These are phyloP conservation scores for Phataginus tricuspis DNA, from an alignment of 2,797 vertebrate species.

Conservation along the genomic window DNA sequence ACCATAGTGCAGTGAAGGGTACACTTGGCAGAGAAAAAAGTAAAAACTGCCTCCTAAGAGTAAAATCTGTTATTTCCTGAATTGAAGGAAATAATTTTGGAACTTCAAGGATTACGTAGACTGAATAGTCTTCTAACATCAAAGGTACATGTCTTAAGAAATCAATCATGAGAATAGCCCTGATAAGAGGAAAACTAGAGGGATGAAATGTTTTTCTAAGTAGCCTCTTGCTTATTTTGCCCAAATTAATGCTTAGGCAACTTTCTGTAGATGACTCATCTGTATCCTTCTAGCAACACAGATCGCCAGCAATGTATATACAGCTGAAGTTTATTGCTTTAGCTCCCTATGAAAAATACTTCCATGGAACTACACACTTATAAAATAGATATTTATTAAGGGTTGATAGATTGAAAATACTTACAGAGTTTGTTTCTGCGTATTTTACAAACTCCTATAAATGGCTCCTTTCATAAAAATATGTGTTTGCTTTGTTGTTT, in stretches of 20 bases:
- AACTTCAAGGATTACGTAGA: conserved; percentile 44
- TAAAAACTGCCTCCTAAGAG: background rate
- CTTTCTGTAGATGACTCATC: background rate
- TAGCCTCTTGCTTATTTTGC: background rate
- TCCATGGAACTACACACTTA: background rate
- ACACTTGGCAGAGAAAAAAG: background rate
- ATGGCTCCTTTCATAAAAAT: conserved; percentile 26
- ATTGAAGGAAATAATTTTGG: conserved; percentile 20
- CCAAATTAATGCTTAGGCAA: background rate
- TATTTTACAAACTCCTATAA: background rate
- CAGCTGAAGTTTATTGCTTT: background rate
- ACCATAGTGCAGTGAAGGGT: background rate
- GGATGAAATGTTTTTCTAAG: background rate
- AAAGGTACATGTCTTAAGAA: background rate
- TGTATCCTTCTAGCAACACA: background rate
- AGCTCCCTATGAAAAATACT: background rate
- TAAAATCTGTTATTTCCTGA: background rate
- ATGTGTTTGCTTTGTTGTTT: background rate
- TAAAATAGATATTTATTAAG: background rate
- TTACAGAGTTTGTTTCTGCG: background rate
- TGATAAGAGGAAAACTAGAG: background rate
- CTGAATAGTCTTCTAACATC: background rate
- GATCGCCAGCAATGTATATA: background rate
- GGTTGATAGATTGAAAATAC: background rate
- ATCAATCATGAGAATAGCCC: background rate